phyloP scores from a whole-genome alignment of 2,797 vertebrate species.

The Halcyon chelicuti region DNA sequence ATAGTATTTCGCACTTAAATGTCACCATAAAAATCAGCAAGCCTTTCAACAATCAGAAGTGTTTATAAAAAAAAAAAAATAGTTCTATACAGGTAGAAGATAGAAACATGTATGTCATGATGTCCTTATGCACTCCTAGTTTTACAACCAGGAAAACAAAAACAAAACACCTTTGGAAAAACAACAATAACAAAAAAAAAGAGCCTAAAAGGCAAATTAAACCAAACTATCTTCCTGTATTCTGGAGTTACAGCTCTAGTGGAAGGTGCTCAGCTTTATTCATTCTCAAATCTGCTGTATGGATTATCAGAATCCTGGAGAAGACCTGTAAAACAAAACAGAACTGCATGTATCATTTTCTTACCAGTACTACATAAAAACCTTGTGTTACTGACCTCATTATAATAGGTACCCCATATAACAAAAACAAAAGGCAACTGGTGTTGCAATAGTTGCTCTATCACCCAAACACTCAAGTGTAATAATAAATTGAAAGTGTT shows the following conservation, averaged over 20 bases:
- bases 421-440: neutral
- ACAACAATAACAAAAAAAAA: neutral
- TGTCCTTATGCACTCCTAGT: neutral
- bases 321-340: constrained; percentile 81
- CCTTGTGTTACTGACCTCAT: neutral
- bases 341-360: constrained; percentile 12
- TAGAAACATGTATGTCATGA: neutral
- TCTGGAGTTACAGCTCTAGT: constrained; percentile 5
- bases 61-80: neutral
- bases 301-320: constrained; percentile 88
- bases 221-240: constrained; percentile 10
- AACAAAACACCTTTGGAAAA: neutral
- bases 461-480: neutral
- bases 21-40: neutral
- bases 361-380: neutral
- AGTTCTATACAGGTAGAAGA: neutral
- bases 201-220: constrained; percentile 18
- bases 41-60: neutral
- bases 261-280: constrained; percentile 73
- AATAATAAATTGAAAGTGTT: constrained; percentile 7
- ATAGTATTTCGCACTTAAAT: neutral
- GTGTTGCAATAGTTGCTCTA: neutral
- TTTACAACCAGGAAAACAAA: neutral
- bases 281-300: constrained; percentile 91
- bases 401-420: neutral